A percentile compares a stretch with the other conserved stretches of the same genome.
phyloP scores from a whole-genome alignment of 1,140 invertebrate species.

The Drosophila littoralis region DNA sequence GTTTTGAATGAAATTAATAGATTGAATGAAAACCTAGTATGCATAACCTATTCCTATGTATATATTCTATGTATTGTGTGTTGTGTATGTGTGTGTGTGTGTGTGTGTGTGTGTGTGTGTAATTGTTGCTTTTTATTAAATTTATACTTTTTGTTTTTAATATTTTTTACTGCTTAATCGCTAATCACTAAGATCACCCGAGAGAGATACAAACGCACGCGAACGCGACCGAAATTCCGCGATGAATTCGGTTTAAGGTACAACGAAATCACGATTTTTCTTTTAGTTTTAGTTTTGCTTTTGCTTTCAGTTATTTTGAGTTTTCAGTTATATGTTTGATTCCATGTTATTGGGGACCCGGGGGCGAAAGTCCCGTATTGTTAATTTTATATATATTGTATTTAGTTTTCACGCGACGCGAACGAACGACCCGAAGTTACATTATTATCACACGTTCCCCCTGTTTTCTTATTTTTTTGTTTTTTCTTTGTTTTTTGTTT shows the following conservation, averaged over 20 bases:
- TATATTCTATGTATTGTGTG: slow-evolving; percentile 52
- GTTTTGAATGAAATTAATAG: slow-evolving; percentile 11
- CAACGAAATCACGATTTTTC: slow-evolving; percentile 84
- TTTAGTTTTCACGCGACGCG: slow-evolving; percentile 75
- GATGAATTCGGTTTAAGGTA: slow-evolving; percentile 85
- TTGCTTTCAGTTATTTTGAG: slow-evolving; percentile 48
- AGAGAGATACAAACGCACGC: slow-evolving; percentile 84
- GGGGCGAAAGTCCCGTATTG: slow-evolving; percentile 81
- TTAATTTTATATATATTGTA: slow-evolving; percentile 45
- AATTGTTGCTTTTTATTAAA: slow-evolving; percentile 41
- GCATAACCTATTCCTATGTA: slow-evolving; percentile 37
- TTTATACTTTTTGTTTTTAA: slow-evolving; percentile 34
- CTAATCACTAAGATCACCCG: slow-evolving; percentile 84
- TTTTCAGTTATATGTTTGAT: slow-evolving; percentile 55
- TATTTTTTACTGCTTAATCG: slow-evolving; percentile 70
- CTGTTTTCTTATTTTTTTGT: slow-evolving; percentile 9
- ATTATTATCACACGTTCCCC: slow-evolving; percentile 83
- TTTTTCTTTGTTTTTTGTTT: slow-evolving; percentile 15
- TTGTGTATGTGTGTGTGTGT: slow-evolving; percentile 45
- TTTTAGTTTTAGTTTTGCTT: slow-evolving; percentile 63
- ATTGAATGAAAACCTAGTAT: slow-evolving; percentile 57
- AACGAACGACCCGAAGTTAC: slow-evolving; percentile 82
- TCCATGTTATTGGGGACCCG: slow-evolving; percentile 75
- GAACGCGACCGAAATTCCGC: slow-evolving; percentile 84
- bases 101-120: slow-evolving; percentile 45